Conservation (phyloP, 2,113 vertebrate genomes). For the Clarias magur region DNA sequence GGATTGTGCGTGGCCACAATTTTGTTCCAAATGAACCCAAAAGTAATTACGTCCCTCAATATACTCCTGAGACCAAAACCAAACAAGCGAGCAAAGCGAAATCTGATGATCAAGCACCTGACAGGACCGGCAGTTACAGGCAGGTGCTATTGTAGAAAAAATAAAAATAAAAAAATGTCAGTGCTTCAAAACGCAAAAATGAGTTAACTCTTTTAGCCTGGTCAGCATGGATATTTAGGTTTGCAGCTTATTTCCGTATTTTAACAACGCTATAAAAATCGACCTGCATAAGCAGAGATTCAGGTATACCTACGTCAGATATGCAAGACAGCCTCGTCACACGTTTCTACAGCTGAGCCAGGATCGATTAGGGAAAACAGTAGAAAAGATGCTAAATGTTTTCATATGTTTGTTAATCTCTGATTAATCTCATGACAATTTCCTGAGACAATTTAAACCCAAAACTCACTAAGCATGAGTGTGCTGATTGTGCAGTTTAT, state of each 20-base stretch:
- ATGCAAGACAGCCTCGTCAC: neutral
- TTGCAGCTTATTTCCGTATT: neutral
- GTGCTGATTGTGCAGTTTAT: neutral
- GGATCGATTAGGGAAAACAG: neutral
- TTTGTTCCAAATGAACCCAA: constrained; percentile 40
- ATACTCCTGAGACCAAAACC: neutral
- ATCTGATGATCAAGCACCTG: constrained; percentile 1
- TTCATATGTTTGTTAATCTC: neutral
- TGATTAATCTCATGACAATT: neutral
- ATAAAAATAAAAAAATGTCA: neutral
- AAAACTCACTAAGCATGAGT: neutral
- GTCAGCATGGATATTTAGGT: constrained; percentile 20
- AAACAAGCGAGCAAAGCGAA: constrained; percentile 29
- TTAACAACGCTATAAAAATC: constrained; percentile 14
- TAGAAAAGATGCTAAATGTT: neutral
- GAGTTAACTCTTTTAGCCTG: constrained; percentile 25
- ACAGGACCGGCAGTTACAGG: neutral
- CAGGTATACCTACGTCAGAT: too few relatives aligned
- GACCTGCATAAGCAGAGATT: constrained; percentile 10
- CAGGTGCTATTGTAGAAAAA: neutral
- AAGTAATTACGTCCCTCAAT: constrained; percentile 29
- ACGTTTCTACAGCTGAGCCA: neutral
- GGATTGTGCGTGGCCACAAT: constrained; percentile 27
- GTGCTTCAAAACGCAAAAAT: neutral
- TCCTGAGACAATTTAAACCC: neutral